Evolutionary conservation across 2,113 vertebrate species (phyloP).

Genomic region (Zeus faber): DNA sequence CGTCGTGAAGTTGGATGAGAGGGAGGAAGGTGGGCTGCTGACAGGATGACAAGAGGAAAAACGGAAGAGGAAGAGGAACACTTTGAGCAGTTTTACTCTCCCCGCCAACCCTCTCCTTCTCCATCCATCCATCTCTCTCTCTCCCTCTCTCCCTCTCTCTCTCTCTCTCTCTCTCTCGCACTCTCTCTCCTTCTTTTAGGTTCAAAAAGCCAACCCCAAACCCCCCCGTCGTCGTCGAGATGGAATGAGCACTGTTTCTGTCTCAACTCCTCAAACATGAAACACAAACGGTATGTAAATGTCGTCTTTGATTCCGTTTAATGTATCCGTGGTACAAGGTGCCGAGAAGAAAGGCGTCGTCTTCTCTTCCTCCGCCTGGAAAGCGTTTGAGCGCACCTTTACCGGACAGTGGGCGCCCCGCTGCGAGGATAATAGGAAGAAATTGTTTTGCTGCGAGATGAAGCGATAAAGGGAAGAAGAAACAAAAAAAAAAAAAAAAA

Average conservation of each 20-base stretch:
- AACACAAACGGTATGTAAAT: constrained; percentile 74
- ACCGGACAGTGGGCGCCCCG: constrained; percentile 61
- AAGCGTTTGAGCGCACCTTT: constrained; percentile 57
- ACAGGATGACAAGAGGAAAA: constrained; percentile 49
- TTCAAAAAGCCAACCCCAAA: constrained; percentile 62
- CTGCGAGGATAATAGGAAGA: constrained; percentile 73
- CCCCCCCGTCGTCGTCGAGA: constrained; percentile 51
- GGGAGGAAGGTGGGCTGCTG: constrained; percentile 34
- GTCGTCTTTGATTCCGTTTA: constrained; percentile 73
- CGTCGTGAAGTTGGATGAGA: constrained; percentile 31
- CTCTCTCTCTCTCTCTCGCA: constrained; percentile 18
- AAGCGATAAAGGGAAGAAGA: constrained; percentile 71
- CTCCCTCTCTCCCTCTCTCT: constrained; percentile 21
- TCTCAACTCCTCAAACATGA: constrained; percentile 70
- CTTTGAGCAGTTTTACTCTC: constrained; percentile 31
- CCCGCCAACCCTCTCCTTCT: constrained; percentile 25
- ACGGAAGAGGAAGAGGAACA: constrained; percentile 15
- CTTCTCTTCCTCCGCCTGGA: constrained; percentile 47
- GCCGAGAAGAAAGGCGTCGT: constrained; percentile 55
- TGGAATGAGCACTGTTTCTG: constrained; percentile 52
- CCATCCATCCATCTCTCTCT: constrained; percentile 36
- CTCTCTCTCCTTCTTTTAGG: constrained; percentile 29
- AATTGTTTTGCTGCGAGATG: constrained; percentile 73
- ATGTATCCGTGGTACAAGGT: constrained; percentile 66
- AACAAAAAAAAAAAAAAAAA: constrained; percentile 59